A percentile compares a stretch with the other conserved stretches of the same genome.
Conservation (phyloP, 2,888 invertebrate genomes). For the Latrodectus elegans region DNA sequence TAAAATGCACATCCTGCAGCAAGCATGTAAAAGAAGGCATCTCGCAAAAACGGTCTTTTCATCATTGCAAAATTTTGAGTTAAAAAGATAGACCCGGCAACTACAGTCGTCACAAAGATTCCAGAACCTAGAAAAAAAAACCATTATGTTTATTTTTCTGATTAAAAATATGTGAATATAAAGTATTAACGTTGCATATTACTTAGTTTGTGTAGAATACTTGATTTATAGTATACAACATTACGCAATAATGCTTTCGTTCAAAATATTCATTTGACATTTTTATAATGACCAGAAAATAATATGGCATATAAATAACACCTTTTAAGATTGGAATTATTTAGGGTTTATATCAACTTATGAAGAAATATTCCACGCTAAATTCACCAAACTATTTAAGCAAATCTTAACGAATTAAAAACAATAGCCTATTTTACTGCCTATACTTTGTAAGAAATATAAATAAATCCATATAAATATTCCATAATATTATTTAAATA, state of each 20-base stretch:
- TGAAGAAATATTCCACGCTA: too few relatives aligned
- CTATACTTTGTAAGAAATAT: too few relatives aligned
- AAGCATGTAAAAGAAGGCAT: slow-evolving; percentile 77
- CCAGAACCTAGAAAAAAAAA: slow-evolving; percentile 77
- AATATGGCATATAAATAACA: too few relatives aligned
- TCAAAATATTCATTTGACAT: too few relatives aligned
- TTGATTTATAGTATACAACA: background rate
- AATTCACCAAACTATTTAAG: too few relatives aligned
- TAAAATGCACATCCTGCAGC: slow-evolving; percentile 77
- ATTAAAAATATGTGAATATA: background rate
- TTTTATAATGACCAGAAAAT: too few relatives aligned
- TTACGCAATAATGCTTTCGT: background rate
- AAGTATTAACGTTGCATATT: background rate
- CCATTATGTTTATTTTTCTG: background rate
- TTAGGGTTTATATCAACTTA: too few relatives aligned
- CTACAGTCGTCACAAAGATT: slow-evolving; percentile 80
- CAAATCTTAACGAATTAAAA: too few relatives aligned
- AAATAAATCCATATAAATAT: too few relatives aligned
- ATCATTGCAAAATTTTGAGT: slow-evolving; percentile 78
- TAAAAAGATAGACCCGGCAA: slow-evolving; percentile 79
- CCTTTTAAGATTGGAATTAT: too few relatives aligned
- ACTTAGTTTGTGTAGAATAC: background rate
- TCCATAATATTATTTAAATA: too few relatives aligned
- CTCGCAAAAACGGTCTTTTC: slow-evolving; percentile 78
- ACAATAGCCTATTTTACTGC: too few relatives aligned